These are phyloP conservation scores for Coelopa frigida DNA, from an alignment of 1,140 invertebrate species.

Conservation along the genomic window DNA sequence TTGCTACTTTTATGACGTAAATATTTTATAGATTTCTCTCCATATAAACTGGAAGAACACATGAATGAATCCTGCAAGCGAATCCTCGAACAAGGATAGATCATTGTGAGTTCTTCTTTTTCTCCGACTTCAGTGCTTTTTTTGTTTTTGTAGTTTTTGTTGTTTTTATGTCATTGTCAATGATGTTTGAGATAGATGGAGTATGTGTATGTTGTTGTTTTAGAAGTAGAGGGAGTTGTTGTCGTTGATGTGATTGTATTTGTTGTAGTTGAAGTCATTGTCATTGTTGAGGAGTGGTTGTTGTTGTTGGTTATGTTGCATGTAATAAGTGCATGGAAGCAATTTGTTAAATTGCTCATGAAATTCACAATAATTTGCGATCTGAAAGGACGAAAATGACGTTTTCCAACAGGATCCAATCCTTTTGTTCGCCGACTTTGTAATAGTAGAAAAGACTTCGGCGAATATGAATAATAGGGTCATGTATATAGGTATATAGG, in stretches of 20 bases:
- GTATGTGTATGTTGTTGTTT: no score
- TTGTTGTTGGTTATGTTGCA: neutral
- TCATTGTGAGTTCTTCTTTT: neutral
- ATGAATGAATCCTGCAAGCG: no score
- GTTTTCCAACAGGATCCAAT: conserved; percentile 3
- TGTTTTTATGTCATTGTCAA: no score
- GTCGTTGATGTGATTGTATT: neutral
- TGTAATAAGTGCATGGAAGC: conserved; percentile 6
- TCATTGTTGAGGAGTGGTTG: neutral
- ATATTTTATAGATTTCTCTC: conserved; percentile 7
- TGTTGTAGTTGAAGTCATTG: neutral
- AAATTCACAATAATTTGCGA: conserved; percentile 11
- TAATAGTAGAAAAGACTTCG: neutral
- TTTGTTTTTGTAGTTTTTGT: no score
- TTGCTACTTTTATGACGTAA: neutral
- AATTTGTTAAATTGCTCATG: conserved; percentile 16
- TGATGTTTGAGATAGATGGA: no score
- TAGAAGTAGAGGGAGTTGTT: neutral
- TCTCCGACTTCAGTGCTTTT: neutral
- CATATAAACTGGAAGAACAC: no score
- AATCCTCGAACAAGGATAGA: neutral
- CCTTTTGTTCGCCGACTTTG: neutral
- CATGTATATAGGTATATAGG: no score
- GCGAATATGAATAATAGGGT: no score
- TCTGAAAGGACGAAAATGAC: no score